Percentiles rank a stretch among this genome's conserved stretches.
Evolutionary conservation across 2,113 vertebrate genomes (phyloP).

Genomic region (Neodon shergylaensis): DNA sequence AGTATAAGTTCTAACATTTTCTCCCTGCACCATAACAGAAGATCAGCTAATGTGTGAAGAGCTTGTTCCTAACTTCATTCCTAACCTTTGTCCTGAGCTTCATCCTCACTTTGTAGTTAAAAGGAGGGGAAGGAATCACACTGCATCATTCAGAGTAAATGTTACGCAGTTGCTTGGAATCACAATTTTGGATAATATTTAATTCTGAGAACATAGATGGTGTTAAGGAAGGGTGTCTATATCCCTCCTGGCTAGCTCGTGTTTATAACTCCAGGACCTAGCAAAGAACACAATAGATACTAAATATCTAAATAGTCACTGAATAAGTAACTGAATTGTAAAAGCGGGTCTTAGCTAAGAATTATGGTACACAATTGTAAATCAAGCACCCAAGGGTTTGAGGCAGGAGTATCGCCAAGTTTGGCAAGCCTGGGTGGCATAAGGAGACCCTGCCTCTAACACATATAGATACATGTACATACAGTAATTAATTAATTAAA

Average conservation of each 20-base stretch:
- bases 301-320: background rate
- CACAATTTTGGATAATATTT: slow-evolving; percentile 28
- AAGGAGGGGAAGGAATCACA: background rate
- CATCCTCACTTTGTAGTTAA: background rate
- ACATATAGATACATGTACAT: background rate
- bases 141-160: background rate
- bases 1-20: background rate
- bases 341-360: background rate
- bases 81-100: background rate
- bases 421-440: background rate
- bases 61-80: background rate
- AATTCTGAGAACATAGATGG: slow-evolving; percentile 29
- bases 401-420: background rate
- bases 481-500: background rate
- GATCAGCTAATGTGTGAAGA: background rate
- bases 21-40: background rate
- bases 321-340: slow-evolving; percentile 5
- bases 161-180: background rate
- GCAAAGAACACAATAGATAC: background rate
- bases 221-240: background rate
- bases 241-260: background rate
- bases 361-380: background rate
- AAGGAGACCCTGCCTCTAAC: background rate
- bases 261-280: background rate
- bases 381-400: background rate